A percentile compares a stretch with the other conserved stretches of the same genome.
phyloP scores from a whole-genome alignment of 1,140 invertebrate species.

The Ceratina japonica region DNA sequence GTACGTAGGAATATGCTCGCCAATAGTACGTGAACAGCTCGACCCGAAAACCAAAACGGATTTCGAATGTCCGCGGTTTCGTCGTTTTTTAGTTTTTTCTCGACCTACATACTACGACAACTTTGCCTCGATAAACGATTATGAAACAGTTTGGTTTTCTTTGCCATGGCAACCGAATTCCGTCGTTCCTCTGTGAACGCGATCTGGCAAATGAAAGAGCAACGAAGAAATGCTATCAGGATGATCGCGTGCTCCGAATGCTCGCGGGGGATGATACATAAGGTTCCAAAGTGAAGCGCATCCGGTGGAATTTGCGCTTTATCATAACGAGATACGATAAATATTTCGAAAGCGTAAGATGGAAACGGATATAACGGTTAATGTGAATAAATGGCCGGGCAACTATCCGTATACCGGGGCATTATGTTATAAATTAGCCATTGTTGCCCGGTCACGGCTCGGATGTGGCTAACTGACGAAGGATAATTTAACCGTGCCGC shows the following conservation, averaged over 20 bases:
- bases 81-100: not conserved
- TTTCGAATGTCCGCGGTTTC: slow-evolving; percentile 23
- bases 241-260: not conserved
- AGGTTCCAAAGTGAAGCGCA: not conserved
- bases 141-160: slow-evolving; percentile 4
- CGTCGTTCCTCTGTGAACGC: not conserved
- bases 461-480: slow-evolving; percentile 68
- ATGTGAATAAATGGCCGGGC: slow-evolving; percentile 67
- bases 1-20: too few relatives aligned
- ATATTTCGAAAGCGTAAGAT: slow-evolving; percentile 56
- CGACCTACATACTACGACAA: slow-evolving; percentile 3
- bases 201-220: too few relatives aligned
- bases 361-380: slow-evolving; percentile 59
- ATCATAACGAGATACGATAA: slow-evolving; percentile 39
- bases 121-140: slow-evolving; percentile 46
- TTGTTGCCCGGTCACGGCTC: slow-evolving; percentile 63
- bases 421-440: slow-evolving; percentile 72
- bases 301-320: slow-evolving; percentile 15
- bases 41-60: slow-evolving; percentile 40
- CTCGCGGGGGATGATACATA: not conserved
- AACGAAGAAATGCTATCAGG: not conserved
- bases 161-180: slow-evolving; percentile 5
- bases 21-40: slow-evolving; percentile 50
- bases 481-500: slow-evolving; percentile 67
- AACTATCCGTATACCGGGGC: slow-evolving; percentile 55